Percentiles rank a stretch among this genome's conserved stretches.
These are phyloP conservation scores for Xenus cinereus DNA, from an alignment of 2,113 vertebrate genomes.

Conservation along the genomic window DNA sequence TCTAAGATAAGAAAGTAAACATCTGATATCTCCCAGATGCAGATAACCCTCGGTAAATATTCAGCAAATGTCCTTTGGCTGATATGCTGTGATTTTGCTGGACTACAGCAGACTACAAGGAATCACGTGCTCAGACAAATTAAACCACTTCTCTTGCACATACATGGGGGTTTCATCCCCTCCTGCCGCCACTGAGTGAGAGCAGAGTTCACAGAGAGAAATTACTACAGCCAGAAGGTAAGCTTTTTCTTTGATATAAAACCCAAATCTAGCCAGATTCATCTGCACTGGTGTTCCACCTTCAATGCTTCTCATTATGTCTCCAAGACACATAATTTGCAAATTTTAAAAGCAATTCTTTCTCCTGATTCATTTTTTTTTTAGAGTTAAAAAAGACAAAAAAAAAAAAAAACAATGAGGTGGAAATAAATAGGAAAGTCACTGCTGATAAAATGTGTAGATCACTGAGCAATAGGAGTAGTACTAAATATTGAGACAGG, in stretches of 20 bases:
- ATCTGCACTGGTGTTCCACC: background rate
- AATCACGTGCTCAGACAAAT: background rate
- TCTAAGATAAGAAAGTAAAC: background rate
- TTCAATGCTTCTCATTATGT: background rate
- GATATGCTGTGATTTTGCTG: background rate
- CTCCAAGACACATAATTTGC: background rate
- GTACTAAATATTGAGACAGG: background rate
- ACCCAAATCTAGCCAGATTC: background rate
- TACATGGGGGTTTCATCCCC: background rate
- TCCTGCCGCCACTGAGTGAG: background rate
- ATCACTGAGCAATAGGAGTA: background rate
- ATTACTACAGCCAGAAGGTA: background rate
- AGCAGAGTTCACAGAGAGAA: background rate
- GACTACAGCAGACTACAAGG: background rate
- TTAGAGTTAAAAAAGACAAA: background rate
- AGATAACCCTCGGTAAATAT: slow-evolving; percentile 4
- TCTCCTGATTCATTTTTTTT: background rate
- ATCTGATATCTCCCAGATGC: background rate
- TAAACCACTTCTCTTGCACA: background rate
- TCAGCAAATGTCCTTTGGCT: background rate
- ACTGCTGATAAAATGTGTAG: background rate
- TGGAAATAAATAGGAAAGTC: background rate
- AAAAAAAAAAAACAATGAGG: background rate
- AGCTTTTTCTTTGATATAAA: background rate
- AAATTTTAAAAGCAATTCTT: background rate